Evolutionary conservation across 1,140 invertebrate species (phyloP), one percentile per base, ranked within the genome.

Genomic region (Caenorhabditis tropicalis): DNA sequence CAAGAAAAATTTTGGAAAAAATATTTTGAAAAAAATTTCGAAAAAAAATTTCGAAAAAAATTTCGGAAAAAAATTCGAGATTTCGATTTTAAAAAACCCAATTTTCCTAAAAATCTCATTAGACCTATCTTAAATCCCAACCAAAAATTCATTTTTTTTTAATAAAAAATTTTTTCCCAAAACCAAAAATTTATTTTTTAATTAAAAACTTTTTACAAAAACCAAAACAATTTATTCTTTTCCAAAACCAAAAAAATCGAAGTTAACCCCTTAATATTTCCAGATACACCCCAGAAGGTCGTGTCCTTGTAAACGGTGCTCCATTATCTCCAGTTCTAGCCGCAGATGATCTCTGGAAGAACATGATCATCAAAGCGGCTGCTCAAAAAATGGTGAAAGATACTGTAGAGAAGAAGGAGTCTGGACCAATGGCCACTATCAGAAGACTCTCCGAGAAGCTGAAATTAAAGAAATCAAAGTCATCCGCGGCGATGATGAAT

Each of bases 221-320:
- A 12, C 43, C 43, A 1, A 16, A 2, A n/a, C n/a, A n/a, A n/a
- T n/a, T 46, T 2, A 46, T 46, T 46, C 9, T 2, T 9, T 12
- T 46, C 3, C 15, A 51, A 51, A 51, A 51, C 0, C 15, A 21
- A n/a, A n/a, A n/a, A n/a, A n/a, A n/a, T n/a, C n/a, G n/a, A n/a
- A n/a, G n/a, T 21, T 51, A 6, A 51, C 6, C 0, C 49, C 21
- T 36, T 33, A 19, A 15, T 2, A 33, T 60, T 74, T 74, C 10
- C 65, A 74, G 65, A 24, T 74, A 74, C 65, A 74, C 65, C n/a
- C 36, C 65, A 43, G 65, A 74, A 74, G 65, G 65, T 24, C 65
- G 65, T 46, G 65, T 74, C 4, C 65, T 74, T 27, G 65, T 74
- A 1, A 74, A 74, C n/a, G 65, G 65, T 10, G 65, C 65, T 46